Conservation (phyloP, 2,113 vertebrate species). For the Motacilla tschutschensis region DNA sequence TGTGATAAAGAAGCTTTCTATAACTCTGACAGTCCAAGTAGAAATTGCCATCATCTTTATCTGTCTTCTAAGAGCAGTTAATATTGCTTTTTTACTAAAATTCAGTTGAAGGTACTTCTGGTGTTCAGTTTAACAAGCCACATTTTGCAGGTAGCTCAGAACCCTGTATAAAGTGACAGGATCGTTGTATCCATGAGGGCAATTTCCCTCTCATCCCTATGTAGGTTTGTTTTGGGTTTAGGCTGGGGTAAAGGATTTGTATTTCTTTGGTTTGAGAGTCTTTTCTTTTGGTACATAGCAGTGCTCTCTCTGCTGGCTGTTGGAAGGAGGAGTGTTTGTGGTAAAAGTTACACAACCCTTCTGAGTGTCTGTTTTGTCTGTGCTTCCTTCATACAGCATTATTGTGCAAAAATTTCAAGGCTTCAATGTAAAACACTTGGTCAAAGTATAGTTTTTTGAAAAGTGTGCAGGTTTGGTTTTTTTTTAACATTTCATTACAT, state of each 20-base stretch:
- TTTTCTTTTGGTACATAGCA: constrained; percentile 47
- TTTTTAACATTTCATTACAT: constrained; percentile 76
- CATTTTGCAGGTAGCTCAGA: neutral
- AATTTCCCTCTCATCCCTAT: neutral
- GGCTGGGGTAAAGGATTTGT: neutral
- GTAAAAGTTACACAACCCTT: constrained; percentile 66
- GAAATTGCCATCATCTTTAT: constrained; percentile 65
- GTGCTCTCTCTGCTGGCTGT: constrained; percentile 59
- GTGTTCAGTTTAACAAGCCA: neutral
- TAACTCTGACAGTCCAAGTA: constrained; percentile 44
- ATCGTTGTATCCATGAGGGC: fast-evolving
- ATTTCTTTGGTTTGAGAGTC: constrained; percentile 41
- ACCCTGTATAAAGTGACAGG: neutral
- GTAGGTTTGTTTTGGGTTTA: neutral
- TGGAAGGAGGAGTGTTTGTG: constrained; percentile 67
- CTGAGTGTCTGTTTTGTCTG: constrained; percentile 93
- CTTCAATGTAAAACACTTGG: constrained; percentile 81
- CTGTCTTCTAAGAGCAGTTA: constrained; percentile 67
- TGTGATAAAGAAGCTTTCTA: neutral
- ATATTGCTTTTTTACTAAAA: neutral
- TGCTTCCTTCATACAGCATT: constrained; percentile 71
- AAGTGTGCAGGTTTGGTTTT: constrained; percentile 71
- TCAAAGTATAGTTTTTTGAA: constrained; percentile 88
- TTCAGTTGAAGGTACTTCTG: neutral
- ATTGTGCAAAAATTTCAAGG: constrained; percentile 77